Conservation (phyloP, 2,888 invertebrate species). For the Scaptomyza cyrtandrae region DNA sequence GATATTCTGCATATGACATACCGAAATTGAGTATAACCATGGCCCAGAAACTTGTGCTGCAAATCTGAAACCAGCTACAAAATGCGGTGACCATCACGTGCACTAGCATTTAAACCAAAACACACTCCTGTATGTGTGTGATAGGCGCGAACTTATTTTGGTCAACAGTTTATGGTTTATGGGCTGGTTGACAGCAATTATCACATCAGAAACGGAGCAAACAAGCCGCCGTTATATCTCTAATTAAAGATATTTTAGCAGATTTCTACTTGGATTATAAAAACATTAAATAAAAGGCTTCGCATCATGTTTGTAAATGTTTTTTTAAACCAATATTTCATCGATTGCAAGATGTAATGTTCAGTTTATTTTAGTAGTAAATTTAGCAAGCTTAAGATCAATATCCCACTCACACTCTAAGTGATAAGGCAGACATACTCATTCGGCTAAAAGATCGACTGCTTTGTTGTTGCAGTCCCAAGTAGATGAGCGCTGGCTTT, state of each 20-base stretch:
- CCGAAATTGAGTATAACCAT: constrained; percentile 63
- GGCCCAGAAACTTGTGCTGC: constrained; percentile 25
- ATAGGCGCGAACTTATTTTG: constrained; percentile 19
- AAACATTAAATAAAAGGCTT: not conserved
- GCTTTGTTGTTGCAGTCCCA: constrained; percentile 1
- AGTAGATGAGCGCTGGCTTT: not conserved
- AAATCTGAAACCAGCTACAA: constrained; percentile 38
- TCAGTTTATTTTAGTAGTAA: not conserved
- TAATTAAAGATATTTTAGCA: not conserved
- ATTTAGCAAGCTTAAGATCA: too few relatives aligned
- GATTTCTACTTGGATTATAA: not conserved
- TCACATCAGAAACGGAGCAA: constrained; percentile 16
- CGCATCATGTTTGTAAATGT: not conserved
- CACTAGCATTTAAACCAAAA: constrained; percentile 7
- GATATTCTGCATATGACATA: constrained; percentile 55
- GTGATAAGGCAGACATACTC: not conserved
- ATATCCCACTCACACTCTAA: constrained; percentile 7
- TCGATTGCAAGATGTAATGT: not conserved
- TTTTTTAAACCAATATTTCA: not conserved
- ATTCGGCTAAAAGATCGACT: not conserved
- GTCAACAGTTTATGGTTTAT: constrained; percentile 56
- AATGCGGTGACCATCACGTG: constrained; percentile 45
- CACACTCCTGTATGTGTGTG: not conserved
- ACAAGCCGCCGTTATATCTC: not conserved
- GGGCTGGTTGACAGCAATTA: constrained; percentile 55